A percentile compares a stretch with the other conserved stretches of the same genome.
phyloP scores from a whole-genome alignment of 2,888 invertebrate species.

The Emmelina monodactyla region DNA sequence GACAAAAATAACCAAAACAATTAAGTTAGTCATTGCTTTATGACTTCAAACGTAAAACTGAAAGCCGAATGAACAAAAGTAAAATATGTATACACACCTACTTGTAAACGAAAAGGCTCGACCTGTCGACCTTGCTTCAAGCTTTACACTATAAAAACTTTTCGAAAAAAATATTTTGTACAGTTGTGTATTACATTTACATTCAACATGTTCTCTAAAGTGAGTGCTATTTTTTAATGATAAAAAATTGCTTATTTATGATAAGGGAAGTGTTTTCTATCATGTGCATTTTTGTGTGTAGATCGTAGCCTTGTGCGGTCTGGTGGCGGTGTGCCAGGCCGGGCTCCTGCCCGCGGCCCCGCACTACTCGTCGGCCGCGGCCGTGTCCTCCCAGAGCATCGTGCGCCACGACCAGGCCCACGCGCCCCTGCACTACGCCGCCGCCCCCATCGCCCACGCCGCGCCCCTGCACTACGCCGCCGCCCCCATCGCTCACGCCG shows the following conservation, averaged over 20 bases:
- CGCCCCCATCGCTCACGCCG: slow-evolving; percentile 21
- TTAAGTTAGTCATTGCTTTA: no score
- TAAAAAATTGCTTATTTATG: no score
- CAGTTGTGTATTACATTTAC: neutral
- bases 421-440: no score
- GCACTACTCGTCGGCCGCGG: slow-evolving; percentile 33
- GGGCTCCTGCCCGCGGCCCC: slow-evolving; percentile 32
- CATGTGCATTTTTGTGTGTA: neutral
- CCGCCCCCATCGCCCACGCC: slow-evolving; percentile 16
- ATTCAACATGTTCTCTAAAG: slow-evolving; percentile 4
- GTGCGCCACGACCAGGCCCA: slow-evolving; percentile 18
- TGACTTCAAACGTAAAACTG: no score
- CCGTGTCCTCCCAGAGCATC: slow-evolving; percentile 38
- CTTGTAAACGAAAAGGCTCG: no score
- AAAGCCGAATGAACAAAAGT: no score
- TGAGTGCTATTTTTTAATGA: no score
- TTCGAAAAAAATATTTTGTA: neutral
- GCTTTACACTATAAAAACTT: slow-evolving; percentile 1
- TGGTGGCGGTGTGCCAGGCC: slow-evolving; percentile 17
- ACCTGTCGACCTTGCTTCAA: slow-evolving; percentile 6
- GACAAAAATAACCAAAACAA: no score
- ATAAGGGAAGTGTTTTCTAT: no score
- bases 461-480: slow-evolving; percentile 10
- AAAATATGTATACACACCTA: no score
- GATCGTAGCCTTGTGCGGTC: slow-evolving; percentile 4